These are phyloP conservation scores for Halictus rubicundus DNA, from an alignment of 1,140 invertebrate species.

Conservation along the genomic window DNA sequence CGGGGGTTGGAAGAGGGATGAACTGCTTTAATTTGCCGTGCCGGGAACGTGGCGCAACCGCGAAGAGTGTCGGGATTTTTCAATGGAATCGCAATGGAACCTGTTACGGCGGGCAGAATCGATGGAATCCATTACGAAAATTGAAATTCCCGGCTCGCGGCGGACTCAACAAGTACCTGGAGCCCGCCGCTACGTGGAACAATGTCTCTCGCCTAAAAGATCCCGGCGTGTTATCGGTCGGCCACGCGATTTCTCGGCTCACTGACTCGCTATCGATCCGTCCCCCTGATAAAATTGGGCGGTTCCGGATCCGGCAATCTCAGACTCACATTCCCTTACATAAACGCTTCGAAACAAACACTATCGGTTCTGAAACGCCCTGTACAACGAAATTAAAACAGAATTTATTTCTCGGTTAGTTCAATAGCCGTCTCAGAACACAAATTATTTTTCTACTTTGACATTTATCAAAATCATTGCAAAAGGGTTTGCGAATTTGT, in stretches of 20 bases:
- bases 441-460: too few relatives aligned
- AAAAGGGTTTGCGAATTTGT: too few relatives aligned
- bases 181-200: not conserved
- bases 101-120: not conserved
- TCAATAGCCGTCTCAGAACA: too few relatives aligned
- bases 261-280: constrained; percentile 1
- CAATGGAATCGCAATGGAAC: constrained; percentile 21
- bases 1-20: not conserved
- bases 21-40: not conserved
- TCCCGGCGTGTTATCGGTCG: not conserved
- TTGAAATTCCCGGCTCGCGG: constrained; percentile 33
- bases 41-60: not conserved
- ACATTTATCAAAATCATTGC: too few relatives aligned
- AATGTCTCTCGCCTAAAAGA: constrained; percentile 1
- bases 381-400: too few relatives aligned
- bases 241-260: constrained; percentile 10
- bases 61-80: not conserved
- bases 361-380: too few relatives aligned
- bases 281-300: not conserved
- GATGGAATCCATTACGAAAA: constrained; percentile 45
- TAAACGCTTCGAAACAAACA: too few relatives aligned
- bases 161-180: constrained; percentile 36
- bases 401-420: too few relatives aligned
- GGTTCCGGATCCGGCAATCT: not conserved
- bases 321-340: too few relatives aligned